These are phyloP conservation scores for Datnioides undecimradiatus DNA, from an alignment of 2,113 vertebrate species.

Conservation along the genomic window DNA sequence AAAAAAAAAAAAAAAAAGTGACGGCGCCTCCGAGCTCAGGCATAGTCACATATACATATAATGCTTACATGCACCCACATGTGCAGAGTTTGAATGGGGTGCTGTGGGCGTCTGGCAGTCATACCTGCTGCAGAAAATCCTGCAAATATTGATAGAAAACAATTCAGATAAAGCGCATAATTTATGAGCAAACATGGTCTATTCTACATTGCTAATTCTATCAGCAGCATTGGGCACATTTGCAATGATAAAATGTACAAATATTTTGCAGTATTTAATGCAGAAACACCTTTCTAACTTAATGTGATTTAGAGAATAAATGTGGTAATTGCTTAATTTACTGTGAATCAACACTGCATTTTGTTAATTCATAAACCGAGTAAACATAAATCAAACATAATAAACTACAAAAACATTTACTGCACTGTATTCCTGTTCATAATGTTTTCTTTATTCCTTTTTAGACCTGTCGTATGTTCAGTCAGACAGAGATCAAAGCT, in stretches of 20 bases:
- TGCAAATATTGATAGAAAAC: slow-evolving; percentile 16
- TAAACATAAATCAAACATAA: not conserved
- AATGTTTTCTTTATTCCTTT: not conserved
- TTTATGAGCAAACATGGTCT: slow-evolving; percentile 12
- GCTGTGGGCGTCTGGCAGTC: not conserved
- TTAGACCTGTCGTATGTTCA: slow-evolving; percentile 40
- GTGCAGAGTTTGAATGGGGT: not conserved
- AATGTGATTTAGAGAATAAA: not conserved
- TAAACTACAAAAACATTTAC: not conserved
- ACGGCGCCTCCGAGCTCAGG: not conserved
- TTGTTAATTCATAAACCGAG: not conserved
- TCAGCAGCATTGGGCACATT: not conserved
- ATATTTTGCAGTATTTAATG: not conserved
- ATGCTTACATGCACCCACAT: not conserved
- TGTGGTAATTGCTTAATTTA: not conserved
- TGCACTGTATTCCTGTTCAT: not conserved
- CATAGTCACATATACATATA: slow-evolving; percentile 12
- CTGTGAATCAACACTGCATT: not conserved
- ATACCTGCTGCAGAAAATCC: not conserved
- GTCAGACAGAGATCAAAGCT: slow-evolving; percentile 47
- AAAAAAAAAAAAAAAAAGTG: not conserved
- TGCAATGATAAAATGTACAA: slow-evolving; percentile 14
- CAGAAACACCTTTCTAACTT: not conserved
- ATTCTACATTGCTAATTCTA: slow-evolving; percentile 21
- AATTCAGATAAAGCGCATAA: not conserved